Conservation (phyloP, 2,113 vertebrate genomes). For the Erpornis zantholeuca region DNA sequence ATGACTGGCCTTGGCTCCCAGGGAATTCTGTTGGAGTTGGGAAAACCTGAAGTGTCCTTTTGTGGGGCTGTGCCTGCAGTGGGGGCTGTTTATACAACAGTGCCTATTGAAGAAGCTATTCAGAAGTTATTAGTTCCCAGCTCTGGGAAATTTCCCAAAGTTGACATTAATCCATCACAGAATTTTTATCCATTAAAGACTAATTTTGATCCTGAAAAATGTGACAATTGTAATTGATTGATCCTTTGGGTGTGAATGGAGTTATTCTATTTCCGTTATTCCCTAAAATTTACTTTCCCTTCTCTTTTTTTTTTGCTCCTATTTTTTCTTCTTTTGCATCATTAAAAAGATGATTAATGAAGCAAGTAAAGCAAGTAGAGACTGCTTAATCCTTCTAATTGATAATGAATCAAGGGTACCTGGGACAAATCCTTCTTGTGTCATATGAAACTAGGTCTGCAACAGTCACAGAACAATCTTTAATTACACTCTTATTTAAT, state of each 20-base stretch:
- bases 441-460: background rate
- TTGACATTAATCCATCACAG: background rate
- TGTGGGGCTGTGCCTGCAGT: background rate
- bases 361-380: background rate
- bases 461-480: background rate
- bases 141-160: background rate
- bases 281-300: background rate
- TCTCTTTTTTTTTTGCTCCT: background rate
- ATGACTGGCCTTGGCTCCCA: background rate
- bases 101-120: background rate
- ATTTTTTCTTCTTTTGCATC: slow-evolving; percentile 26
- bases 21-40: background rate
- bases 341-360: slow-evolving; percentile 53
- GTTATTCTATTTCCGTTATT: background rate
- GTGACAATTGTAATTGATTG: background rate
- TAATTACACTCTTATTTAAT: background rate
- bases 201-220: slow-evolving; percentile 22
- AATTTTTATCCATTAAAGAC: slow-evolving; percentile 14
- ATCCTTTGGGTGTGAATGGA: background rate
- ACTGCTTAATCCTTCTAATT: slow-evolving; percentile 17
- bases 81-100: background rate
- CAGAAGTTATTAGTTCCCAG: background rate
- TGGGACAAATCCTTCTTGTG: background rate
- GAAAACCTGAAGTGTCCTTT: background rate
- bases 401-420: slow-evolving; percentile 7